These are phyloP conservation scores for Pristionchus mayeri DNA, from an alignment of 2,888 invertebrate genomes.

Conservation along the genomic window DNA sequence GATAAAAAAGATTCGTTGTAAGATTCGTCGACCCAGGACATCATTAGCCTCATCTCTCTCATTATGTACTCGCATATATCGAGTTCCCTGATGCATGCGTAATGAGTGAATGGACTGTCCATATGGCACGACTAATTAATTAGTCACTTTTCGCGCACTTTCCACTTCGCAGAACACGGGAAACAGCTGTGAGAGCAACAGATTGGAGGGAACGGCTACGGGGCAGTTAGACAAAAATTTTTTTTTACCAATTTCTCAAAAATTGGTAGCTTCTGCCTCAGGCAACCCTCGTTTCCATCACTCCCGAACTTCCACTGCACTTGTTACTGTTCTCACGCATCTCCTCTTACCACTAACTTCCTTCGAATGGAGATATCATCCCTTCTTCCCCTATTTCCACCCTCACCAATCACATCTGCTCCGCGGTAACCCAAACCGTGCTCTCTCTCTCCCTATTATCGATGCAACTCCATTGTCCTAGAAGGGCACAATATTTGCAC, in stretches of 20 bases:
- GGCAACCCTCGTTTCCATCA: not conserved
- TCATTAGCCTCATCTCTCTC: not conserved
- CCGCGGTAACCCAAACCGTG: conserved; percentile 1
- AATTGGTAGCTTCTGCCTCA: not conserved
- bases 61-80: not conserved
- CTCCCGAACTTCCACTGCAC: not conserved
- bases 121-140: conserved; percentile 2
- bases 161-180: not conserved
- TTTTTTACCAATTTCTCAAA: too few relatives aligned
- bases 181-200: conserved; percentile 14
- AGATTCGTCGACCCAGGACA: too few relatives aligned
- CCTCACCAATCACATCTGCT: not conserved
- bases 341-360: not conserved
- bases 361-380: not conserved
- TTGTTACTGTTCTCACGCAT: not conserved
- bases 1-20: too few relatives aligned
- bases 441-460: not conserved
- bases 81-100: conserved; percentile 17
- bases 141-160: not conserved
- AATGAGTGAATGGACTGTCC: not conserved
- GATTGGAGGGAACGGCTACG: not conserved
- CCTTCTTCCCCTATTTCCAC: not conserved
- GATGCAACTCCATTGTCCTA: not conserved
- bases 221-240: too few relatives aligned
- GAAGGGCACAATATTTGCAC: not conserved